phyloP scores from a whole-genome alignment of 2,113 vertebrate genomes.

The Podiceps cristatus region DNA sequence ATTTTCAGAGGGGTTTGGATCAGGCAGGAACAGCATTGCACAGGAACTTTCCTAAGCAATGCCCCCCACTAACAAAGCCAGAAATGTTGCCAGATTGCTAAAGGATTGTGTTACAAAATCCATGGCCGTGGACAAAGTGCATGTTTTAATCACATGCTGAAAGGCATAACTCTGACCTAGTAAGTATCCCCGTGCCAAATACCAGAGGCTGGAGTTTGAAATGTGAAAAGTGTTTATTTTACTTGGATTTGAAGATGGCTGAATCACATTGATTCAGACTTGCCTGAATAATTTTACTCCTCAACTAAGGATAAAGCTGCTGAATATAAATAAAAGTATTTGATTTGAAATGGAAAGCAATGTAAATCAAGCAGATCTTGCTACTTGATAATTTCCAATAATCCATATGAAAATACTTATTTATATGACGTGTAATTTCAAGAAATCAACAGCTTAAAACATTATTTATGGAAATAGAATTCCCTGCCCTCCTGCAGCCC shows the following conservation, averaged over 20 bases:
- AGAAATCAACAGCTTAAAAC: not conserved
- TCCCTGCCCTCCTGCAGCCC: not conserved
- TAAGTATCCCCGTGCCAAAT: not conserved
- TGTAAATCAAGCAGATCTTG: not conserved
- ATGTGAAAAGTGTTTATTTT: not conserved
- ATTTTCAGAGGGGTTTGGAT: not conserved
- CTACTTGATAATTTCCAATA: not conserved
- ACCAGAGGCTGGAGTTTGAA: slow-evolving; percentile 17
- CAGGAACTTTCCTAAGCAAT: not conserved
- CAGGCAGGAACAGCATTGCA: not conserved
- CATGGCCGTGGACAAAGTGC: not conserved
- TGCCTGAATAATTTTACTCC: not conserved
- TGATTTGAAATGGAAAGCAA: not conserved
- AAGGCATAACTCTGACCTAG: slow-evolving; percentile 19
- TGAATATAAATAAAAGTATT: not conserved
- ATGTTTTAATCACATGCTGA: slow-evolving; percentile 7
- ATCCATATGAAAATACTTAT: not conserved
- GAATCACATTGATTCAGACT: not conserved
- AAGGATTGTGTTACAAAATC: slow-evolving; percentile 59
- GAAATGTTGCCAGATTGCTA: slow-evolving; percentile 33
- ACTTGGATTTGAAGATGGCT: not conserved
- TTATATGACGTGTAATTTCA: not conserved
- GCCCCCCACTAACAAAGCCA: not conserved
- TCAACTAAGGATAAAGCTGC: not conserved
- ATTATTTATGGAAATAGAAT: not conserved